Evolutionary conservation across 2,888 invertebrate genomes (phyloP), one percentile per base, ranked within the genome.

Genomic region (Ecdyonurus torrentis): DNA sequence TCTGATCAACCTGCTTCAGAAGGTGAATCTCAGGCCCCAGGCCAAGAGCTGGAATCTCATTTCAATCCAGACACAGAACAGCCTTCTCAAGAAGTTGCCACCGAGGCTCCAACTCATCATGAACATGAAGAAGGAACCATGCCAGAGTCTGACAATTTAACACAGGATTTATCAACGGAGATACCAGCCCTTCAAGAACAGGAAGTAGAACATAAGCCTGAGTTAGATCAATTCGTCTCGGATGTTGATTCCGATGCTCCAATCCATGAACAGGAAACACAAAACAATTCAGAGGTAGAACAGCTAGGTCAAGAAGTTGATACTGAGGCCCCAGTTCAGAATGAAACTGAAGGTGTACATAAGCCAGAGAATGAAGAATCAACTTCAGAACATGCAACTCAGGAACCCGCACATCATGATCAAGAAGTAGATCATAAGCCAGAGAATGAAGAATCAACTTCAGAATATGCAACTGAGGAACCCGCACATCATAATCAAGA

Each of bases 51-150:
- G 5, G 37, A 37, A 15, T 5, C 37, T 10, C 37, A 37, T 15
- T 10, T 15, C 37, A 15, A 37, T 37, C 37, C 37, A 10, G 15
- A 10, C 15, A 5, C 5, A 15, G 7, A 37, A 10, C 7, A 37
- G 15, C 37, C 37, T 10, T 10, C 7, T 37, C 15, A 10, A 15
- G 37, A 10, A 10, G 37, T 10, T 10, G 15, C 15, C 37, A 15
- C 5, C 5, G 37, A 37, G 5, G 15, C 37, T 37, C 5, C 37
- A 37, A 37, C 7, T 37, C 37, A 37, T 18, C 61, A 64, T 52
- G 67, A 67, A 64, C 62, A n/a, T 66, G 67, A 52, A 59, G 24
- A 53, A 59, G 25, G 5, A 18, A 23, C 59, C n/a, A 50, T 53
- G 15, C 18, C 37, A n/a, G 52, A 61, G 52, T 1, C 22, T 24